These are phyloP conservation scores for Etia nguti DNA, from an alignment of 2,113 vertebrate genomes.

Conservation along the genomic window DNA sequence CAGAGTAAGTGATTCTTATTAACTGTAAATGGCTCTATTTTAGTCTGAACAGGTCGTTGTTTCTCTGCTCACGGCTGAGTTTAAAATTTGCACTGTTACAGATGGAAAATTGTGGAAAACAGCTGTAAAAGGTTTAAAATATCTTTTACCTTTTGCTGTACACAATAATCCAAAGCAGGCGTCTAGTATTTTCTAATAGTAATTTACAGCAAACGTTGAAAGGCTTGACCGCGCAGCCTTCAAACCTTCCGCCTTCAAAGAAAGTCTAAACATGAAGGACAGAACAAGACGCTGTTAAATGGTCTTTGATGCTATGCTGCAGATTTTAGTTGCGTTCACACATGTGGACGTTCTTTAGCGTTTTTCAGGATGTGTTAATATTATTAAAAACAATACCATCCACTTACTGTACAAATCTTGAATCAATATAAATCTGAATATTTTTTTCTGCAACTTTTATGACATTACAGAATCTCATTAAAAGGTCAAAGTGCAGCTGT, in stretches of 20 bases:
- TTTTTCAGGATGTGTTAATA: neutral
- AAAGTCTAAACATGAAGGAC: neutral
- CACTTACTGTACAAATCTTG: neutral
- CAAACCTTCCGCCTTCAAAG: neutral
- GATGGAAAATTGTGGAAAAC: neutral
- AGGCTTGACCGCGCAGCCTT: neutral
- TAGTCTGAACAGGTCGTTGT: neutral
- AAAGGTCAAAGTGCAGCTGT: neutral
- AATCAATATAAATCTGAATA: neutral
- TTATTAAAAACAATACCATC: neutral
- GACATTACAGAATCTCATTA: neutral
- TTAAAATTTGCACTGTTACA: neutral
- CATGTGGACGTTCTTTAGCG: neutral
- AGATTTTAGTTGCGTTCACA: neutral
- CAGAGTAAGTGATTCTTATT: neutral
- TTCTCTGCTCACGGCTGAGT: neutral
- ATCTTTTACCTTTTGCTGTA: accelerated
- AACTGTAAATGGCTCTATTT: neutral
- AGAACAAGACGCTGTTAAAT: accelerated
- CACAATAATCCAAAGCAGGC: neutral
- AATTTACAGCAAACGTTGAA: accelerated
- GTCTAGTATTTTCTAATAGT: accelerated
- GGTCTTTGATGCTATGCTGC: accelerated
- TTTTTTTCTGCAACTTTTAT: neutral
- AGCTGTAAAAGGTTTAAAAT: neutral